phyloP scores from a whole-genome alignment of 2,888 invertebrate species.

The Drosophila formosana region DNA sequence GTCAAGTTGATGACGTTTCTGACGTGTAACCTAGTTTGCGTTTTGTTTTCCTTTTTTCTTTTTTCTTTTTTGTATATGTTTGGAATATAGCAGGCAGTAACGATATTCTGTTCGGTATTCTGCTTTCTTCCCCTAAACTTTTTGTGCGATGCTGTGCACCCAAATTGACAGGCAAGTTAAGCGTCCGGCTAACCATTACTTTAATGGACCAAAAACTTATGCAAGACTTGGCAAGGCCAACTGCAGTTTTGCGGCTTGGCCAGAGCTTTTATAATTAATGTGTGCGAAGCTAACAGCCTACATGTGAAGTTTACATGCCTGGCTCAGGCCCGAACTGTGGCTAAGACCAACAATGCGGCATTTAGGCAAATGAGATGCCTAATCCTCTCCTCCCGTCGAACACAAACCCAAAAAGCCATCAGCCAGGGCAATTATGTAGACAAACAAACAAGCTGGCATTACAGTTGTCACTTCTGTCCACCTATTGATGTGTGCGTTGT shows the following conservation, averaged over 20 bases:
- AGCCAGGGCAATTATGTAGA: constrained; percentile 72
- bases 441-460: constrained; percentile 73
- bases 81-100: neutral
- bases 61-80: neutral
- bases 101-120: neutral
- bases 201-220: constrained; percentile 50
- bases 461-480: constrained; percentile 68
- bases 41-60: neutral
- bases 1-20: constrained; percentile 67
- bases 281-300: constrained; percentile 39
- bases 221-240: constrained; percentile 31
- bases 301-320: constrained; percentile 30
- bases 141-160: neutral
- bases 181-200: constrained; percentile 44
- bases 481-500: constrained; percentile 37
- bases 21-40: constrained; percentile 55
- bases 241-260: constrained; percentile 65
- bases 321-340: constrained; percentile 53
- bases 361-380: constrained; percentile 59
- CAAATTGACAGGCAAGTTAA: constrained; percentile 46
- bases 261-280: constrained; percentile 71
- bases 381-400: neutral
- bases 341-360: constrained; percentile 55
- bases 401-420: constrained; percentile 50
- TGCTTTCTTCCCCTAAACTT: neutral